Evolutionary conservation across 64 coral and sea anemone species (phyloP).

Genomic region (Dendronephthya gigantea): DNA sequence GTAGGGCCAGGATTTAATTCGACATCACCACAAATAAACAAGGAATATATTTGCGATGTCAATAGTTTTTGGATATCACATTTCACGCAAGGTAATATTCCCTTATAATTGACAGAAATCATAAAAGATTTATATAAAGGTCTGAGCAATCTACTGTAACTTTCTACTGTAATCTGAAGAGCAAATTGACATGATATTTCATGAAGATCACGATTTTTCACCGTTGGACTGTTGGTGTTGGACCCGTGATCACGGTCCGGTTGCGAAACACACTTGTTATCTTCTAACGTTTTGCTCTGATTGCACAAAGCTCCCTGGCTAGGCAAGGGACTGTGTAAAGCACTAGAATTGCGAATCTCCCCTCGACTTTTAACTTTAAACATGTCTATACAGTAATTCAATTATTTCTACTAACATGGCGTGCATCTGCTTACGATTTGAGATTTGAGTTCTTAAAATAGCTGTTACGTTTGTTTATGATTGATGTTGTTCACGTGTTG

Average conservation of each 20-base stretch:
- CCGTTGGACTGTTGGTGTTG: background rate
- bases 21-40: constrained; percentile 39
- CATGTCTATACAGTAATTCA: background rate
- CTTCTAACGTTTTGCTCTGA: background rate
- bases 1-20: constrained; percentile 47
- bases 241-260: background rate
- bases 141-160: background rate
- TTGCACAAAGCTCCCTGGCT: background rate
- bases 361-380: background rate
- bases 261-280: background rate
- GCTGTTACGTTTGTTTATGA: background rate
- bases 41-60: background rate
- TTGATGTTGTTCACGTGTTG: background rate
- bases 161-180: background rate
- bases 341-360: background rate
- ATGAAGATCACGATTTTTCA: background rate
- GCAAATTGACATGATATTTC: background rate
- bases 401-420: background rate
- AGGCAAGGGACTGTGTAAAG: background rate
- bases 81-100: background rate
- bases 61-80: background rate
- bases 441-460: background rate
- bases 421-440: background rate
- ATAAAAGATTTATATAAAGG: background rate
- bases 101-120: background rate